Evolutionary conservation across 1,140 invertebrate genomes (phyloP).

Genomic region (Dolichoris vasculosae): DNA sequence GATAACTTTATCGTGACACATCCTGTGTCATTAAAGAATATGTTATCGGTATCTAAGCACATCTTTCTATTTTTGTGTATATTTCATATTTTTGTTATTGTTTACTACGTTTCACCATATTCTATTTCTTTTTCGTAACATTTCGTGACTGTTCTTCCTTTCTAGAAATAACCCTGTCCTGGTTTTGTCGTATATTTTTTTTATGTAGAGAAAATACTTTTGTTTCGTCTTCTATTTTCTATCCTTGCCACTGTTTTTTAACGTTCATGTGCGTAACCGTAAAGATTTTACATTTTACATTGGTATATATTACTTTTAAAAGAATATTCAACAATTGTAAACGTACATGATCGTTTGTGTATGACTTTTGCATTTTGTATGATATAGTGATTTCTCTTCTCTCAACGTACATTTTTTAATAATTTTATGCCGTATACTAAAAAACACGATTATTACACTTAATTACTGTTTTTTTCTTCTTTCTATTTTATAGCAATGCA

Average conservation of each 20-base stretch:
- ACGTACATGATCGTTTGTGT: slow-evolving; percentile 2
- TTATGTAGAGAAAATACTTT: slow-evolving; percentile 23
- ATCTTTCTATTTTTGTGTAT: slow-evolving; percentile 38
- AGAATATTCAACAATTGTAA: background rate
- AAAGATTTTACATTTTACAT: background rate
- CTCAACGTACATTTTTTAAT: background rate
- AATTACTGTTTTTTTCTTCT: background rate
- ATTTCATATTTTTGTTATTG: slow-evolving; percentile 5
- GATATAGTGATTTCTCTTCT: slow-evolving; percentile 30
- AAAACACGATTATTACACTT: background rate
- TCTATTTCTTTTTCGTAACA: slow-evolving; percentile 42
- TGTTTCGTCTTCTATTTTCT: slow-evolving; percentile 23
- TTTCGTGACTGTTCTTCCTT: slow-evolving; percentile 39
- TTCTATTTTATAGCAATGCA: background rate
- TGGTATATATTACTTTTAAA: background rate
- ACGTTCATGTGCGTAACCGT: slow-evolving; percentile 24
- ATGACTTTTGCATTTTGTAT: slow-evolving; percentile 44
- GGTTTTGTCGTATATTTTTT: background rate
- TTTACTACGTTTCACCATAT: slow-evolving; percentile 47
- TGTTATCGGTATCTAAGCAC: background rate
- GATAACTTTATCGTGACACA: slow-evolving; percentile 53
- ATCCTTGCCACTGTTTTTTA: slow-evolving; percentile 16
- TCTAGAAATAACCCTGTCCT: slow-evolving; percentile 23
- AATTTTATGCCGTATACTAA: background rate
- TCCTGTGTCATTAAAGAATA: slow-evolving; percentile 32